phyloP scores from a whole-genome alignment of 1,140 invertebrate species.

The Drosophila sp. region DNA sequence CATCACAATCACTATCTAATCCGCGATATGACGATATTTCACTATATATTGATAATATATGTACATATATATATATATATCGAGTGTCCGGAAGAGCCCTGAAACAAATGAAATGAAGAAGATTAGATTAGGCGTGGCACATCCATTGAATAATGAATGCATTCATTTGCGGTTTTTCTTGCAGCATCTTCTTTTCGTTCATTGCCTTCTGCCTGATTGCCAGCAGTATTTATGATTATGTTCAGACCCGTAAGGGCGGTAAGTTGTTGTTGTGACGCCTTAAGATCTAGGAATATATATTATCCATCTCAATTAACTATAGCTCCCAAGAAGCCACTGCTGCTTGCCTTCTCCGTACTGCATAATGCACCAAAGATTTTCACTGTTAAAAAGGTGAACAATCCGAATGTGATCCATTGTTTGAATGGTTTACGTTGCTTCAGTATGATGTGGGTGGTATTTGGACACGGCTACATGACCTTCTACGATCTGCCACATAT shows the following conservation, averaged over 20 bases:
- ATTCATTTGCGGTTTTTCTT: not conserved
- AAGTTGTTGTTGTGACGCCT: conserved; percentile 4
- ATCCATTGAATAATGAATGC: not conserved
- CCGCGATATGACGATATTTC: too few species aligned
- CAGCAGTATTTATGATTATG: conserved; percentile 73
- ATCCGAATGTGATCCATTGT: conserved; percentile 83
- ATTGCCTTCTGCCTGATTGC: conserved; percentile 67
- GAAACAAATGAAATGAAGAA: not conserved
- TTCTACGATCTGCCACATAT: conserved; percentile 70
- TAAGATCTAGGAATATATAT: too few species aligned
- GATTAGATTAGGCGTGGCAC: not conserved
- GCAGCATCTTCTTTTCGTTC: conserved; percentile 66
- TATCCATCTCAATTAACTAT: not conserved
- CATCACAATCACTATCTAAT: too few species aligned
- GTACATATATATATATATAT: too few species aligned
- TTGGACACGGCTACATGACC: conserved; percentile 85
- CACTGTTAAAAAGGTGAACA: conserved; percentile 72
- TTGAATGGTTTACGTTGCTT: conserved; percentile 86
- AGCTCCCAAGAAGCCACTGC: conserved; percentile 64
- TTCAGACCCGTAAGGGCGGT: conserved; percentile 70
- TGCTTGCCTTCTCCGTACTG: conserved; percentile 72
- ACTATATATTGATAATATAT: too few species aligned
- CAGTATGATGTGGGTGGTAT: conserved; percentile 88
- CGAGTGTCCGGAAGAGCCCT: too few species aligned
- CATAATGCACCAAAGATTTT: conserved; percentile 79